Base-by-base conservation (phyloP, 2,888 invertebrate genomes). In the Ptycholaimellus sp. region DNA sequence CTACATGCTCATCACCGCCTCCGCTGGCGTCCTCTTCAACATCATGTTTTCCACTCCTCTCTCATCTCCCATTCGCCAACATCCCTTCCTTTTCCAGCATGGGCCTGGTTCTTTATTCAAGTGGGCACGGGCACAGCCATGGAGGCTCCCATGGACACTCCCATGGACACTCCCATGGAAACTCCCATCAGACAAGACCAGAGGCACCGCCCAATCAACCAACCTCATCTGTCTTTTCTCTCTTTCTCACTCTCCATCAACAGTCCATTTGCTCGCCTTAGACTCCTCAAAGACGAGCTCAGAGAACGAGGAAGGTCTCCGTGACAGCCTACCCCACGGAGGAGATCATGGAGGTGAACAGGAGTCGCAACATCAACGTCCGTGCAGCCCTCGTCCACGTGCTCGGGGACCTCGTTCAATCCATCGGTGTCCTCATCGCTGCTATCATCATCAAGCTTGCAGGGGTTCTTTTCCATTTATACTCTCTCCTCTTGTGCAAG, bases 371-470 rank as follows among this genome's bases (percentile, higher is more conserved):
- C 42, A 48, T 56, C 29, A 56, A 56, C 63, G 85, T 93, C 9
- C 70, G 83, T 45, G 93, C 93, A 6, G 90, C 93, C 25, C 79
- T 77, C 58, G 81, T 93, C 44, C 93, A 93, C 63, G 90, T 93
- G 35, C 59, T 93, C 40, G 90, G 93, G 0, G 93, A 93, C 65
- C 76, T 93, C 54, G 67, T 90, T 45, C 81, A 81, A 60, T 87
- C 83, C 65, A 68, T 82, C 52, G 90, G 90, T 0, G 93, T 90
- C 0, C 71, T 90, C 42, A 60, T 81, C 23, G 90, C 90, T 0
- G 83, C 90, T 25, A 61, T 80, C 37, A 71, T 85, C 38, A 85
- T 90, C 47, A 60, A 70, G 70, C 65, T 43, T 22, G 23, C 13
- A 25, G 11, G 2, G 11, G 11, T 11, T 27, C n/a, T 27, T 27